phyloP scores from a whole-genome alignment of 2,797 vertebrate species.

The Tapera naevia region DNA sequence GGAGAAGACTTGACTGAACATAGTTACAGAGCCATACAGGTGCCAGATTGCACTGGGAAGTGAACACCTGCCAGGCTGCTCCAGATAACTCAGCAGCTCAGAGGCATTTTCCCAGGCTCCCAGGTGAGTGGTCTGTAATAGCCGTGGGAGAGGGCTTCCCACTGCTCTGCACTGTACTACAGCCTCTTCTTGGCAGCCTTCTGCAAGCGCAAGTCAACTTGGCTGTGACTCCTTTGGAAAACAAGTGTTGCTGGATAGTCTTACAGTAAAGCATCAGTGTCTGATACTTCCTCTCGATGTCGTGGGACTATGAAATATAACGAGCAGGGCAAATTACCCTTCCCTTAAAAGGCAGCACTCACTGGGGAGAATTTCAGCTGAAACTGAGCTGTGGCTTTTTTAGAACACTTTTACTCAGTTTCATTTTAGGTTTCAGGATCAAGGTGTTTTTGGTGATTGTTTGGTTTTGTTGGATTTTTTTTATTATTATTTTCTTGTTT shows the following conservation, averaged over 20 bases:
- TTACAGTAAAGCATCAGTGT: conserved; percentile 79
- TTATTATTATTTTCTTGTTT: background rate
- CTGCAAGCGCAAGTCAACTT: conserved; percentile 80
- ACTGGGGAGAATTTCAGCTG: background rate
- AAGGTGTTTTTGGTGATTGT: background rate
- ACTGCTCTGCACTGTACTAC: conserved; percentile 77
- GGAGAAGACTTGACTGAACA: conserved; percentile 36
- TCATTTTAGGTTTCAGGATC: background rate
- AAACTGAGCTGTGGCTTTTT: conserved; percentile 2
- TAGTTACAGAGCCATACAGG: conserved; percentile 63
- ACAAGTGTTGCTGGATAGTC: conserved; percentile 83
- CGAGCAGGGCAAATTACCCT: conserved; percentile 41
- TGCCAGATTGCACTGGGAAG: conserved; percentile 80
- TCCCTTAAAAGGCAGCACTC: conserved; percentile 48
- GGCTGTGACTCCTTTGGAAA: conserved; percentile 77
- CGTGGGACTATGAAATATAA: conserved; percentile 53
- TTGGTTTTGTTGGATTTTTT: background rate
- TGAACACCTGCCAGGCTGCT: conserved; percentile 85
- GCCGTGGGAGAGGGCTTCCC: conserved; percentile 88
- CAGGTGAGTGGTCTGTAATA: conserved; percentile 83
- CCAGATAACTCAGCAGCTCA: conserved; percentile 79
- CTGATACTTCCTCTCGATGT: conserved; percentile 70
- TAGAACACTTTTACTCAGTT: conserved; percentile 15
- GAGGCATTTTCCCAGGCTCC: conserved; percentile 91
- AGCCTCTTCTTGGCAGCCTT: conserved; percentile 85